Conservation (phyloP, 2,888 invertebrate species). For the Eremobia ochroleuca region DNA sequence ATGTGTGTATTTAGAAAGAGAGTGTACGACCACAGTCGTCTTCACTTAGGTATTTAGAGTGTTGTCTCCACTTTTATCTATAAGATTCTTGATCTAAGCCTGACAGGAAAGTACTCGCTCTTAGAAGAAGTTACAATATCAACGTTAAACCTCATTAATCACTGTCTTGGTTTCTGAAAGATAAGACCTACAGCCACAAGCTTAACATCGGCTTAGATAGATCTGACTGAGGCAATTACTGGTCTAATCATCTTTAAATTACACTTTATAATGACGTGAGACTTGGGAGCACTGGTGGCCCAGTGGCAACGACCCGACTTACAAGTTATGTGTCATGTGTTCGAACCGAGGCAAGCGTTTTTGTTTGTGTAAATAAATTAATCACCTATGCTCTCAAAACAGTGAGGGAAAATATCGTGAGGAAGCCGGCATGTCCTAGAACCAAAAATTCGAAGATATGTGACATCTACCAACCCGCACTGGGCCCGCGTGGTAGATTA, state of each 20-base stretch:
- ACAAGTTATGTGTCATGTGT: no score
- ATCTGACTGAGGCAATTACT: slow-evolving; percentile 37
- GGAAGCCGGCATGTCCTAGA: background rate
- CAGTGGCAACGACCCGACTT: background rate
- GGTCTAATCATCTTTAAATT: slow-evolving; percentile 26
- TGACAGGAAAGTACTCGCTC: slow-evolving; percentile 15
- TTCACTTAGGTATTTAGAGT: no score
- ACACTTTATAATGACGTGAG: slow-evolving; percentile 4
- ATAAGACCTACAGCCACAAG: slow-evolving; percentile 26
- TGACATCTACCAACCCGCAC: background rate
- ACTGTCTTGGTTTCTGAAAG: slow-evolving; percentile 39
- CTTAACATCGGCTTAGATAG: slow-evolving; percentile 31
- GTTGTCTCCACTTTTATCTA: no score
- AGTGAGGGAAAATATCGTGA: background rate
- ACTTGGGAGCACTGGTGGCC: background rate
- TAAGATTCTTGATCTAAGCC: no score
- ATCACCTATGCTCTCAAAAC: background rate
- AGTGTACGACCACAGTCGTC: no score
- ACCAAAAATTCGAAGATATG: background rate
- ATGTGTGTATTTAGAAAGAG: no score
- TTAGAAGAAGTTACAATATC: slow-evolving; percentile 21
- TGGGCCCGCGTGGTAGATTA: background rate
- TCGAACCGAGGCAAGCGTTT: background rate
- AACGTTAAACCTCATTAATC: slow-evolving; percentile 48
- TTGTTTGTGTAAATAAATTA: background rate